These are phyloP conservation scores for Holacanthus passer DNA, from an alignment of 2,113 vertebrate genomes.

Conservation along the genomic window DNA sequence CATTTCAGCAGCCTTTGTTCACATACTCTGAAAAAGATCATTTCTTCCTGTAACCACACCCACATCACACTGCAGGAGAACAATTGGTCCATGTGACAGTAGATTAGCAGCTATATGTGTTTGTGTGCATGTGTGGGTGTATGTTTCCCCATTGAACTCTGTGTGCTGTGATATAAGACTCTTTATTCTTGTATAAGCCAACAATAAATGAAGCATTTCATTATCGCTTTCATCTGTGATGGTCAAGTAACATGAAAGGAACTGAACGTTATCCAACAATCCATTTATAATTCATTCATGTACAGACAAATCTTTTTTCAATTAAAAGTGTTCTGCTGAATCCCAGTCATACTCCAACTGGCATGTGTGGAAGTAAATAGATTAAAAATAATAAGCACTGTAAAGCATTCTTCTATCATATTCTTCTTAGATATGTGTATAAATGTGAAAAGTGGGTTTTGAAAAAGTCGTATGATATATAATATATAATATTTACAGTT, in stretches of 20 bases:
- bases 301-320: not conserved
- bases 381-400: not conserved
- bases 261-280: not conserved
- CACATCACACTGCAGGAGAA: slow-evolving; percentile 21
- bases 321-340: not conserved
- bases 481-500: not conserved
- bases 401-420: not conserved
- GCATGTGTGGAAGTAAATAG: not conserved
- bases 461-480: not conserved
- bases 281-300: slow-evolving; percentile 6
- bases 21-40: not conserved
- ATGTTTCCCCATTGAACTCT: slow-evolving; percentile 16
- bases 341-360: not conserved
- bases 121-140: not conserved
- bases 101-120: slow-evolving; percentile 67
- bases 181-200: not conserved
- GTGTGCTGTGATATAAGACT: slow-evolving; percentile 30
- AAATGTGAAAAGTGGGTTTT: not conserved
- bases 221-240: slow-evolving; percentile 5
- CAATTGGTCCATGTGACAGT: slow-evolving; percentile 43
- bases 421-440: not conserved
- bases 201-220: slow-evolving; percentile 1
- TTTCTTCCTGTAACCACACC: slow-evolving; percentile 28
- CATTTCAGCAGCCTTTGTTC: slow-evolving; percentile 40
- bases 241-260: not conserved